These are phyloP conservation scores for Drosophila santomea DNA, from an alignment of 1,140 invertebrate genomes.

Conservation along the genomic window DNA sequence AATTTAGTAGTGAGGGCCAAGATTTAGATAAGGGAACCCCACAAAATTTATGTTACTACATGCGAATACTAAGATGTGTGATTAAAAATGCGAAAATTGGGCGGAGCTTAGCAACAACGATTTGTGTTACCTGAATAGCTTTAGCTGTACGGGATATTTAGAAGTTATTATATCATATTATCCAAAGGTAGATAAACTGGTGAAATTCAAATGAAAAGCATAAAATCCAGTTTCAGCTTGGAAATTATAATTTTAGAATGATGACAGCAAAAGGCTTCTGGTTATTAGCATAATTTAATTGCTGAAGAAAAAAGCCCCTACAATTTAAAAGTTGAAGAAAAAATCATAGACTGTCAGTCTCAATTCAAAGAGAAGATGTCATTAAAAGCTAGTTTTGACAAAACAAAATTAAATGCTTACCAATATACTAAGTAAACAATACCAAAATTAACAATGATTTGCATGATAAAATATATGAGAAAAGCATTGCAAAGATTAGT, in stretches of 20 bases:
- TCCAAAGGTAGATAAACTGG: not conserved
- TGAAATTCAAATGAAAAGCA: not conserved
- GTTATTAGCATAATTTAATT: not conserved
- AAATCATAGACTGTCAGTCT: not conserved
- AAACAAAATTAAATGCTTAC: not conserved
- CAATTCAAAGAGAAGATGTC: not conserved
- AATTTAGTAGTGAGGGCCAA: slow-evolving; percentile 26
- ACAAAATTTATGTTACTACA: slow-evolving; percentile 14
- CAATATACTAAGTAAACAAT: too few species aligned
- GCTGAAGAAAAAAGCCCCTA: not conserved
- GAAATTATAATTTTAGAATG: not conserved
- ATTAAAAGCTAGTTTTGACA: not conserved
- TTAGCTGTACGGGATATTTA: not conserved
- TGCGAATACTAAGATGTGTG: not conserved
- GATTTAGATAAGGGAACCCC: slow-evolving; percentile 33
- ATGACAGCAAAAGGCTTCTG: slow-evolving; percentile 1
- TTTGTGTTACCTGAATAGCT: not conserved
- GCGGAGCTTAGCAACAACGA: not conserved
- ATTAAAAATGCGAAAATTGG: not conserved
- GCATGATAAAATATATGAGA: not conserved
- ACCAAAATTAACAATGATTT: too few species aligned
- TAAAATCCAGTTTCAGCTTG: not conserved
- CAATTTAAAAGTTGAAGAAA: not conserved
- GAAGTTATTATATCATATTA: not conserved
- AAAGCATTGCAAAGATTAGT: not conserved